Evolutionary conservation across 2,888 invertebrate genomes (phyloP), one percentile per base, ranked within the genome.

Genomic region (Nymphalis polychloros): DNA sequence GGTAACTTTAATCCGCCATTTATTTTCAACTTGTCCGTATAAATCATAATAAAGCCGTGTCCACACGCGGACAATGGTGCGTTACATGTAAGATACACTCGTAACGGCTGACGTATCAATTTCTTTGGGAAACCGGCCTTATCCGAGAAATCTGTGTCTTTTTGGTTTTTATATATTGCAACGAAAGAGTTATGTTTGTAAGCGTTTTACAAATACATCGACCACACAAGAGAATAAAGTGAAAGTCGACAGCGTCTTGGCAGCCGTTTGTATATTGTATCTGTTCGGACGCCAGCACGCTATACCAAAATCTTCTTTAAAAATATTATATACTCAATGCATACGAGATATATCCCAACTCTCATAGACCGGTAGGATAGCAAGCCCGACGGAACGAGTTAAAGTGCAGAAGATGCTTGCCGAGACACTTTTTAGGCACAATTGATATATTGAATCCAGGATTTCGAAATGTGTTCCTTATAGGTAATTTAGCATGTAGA

Each of bases 51-150:
- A 73, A 75, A 75, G 73, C 73, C 69, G 73, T 72, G 70, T 74
- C 74, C 73, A 70, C 71, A 73, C 75, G 74, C 66, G 75, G 72
- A 76, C 77, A 77, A 77, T 76, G 77, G 77, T 77, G 75, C 75
- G 75, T 76, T 75, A 77, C 75, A 77, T 76, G 75, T 75, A 72
- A 72, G 71, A 72, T 70, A 70, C 74, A 70, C 76, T 71, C 69
- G 77, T 75, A 77, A 75, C 75, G 77, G 72, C 76, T 81, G 77
- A 81, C 80, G 78, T 82, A 81, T 82, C 81, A 81, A 81, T 82
- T 81, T 79, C 80, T 73, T 72, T 75, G 73, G 76, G 73, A 72
- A 69, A 71, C 72, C 69, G 52, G 62, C 68, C 63, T 64, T 75
- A 74, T 75, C 74, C 72, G 71, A 64, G 57, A 67, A 69, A 74